Conservation (phyloP, 2,797 vertebrate genomes). For the Pangasius larnaudii region DNA sequence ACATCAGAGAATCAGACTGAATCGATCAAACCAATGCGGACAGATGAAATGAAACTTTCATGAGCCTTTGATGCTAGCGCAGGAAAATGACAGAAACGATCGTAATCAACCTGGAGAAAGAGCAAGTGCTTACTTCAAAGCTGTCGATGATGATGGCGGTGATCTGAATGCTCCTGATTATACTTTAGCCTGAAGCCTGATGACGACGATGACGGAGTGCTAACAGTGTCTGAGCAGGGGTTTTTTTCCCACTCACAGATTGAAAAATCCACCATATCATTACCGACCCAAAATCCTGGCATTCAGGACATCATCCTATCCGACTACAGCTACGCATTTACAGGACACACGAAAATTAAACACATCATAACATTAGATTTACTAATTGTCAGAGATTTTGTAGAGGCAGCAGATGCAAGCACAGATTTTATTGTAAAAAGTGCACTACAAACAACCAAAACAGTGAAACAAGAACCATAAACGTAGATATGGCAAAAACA, state of each 20-base stretch:
- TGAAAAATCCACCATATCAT: background rate
- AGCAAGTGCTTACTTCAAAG: conserved; percentile 21
- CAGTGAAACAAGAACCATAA: no score
- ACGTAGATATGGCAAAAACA: no score
- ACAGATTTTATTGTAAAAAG: no score
- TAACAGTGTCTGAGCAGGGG: background rate
- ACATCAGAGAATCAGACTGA: background rate
- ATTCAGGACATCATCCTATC: no score
- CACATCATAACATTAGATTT: background rate
- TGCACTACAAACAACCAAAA: no score
- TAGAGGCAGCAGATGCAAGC: no score
- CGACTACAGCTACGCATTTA: background rate
- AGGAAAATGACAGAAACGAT: background rate
- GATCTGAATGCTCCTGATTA: background rate
- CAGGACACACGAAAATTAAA: background rate
- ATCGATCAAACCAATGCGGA: background rate
- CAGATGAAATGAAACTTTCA: background rate
- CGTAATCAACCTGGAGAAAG: background rate
- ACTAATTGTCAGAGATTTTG: no score
- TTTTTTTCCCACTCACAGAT: background rate
- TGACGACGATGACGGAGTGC: background rate
- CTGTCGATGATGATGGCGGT: background rate
- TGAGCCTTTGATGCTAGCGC: background rate
- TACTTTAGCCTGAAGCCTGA: background rate
- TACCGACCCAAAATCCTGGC: background rate